These are phyloP conservation scores for Valencia hispanica DNA, from an alignment of 2,797 vertebrate species.

Conservation along the genomic window DNA sequence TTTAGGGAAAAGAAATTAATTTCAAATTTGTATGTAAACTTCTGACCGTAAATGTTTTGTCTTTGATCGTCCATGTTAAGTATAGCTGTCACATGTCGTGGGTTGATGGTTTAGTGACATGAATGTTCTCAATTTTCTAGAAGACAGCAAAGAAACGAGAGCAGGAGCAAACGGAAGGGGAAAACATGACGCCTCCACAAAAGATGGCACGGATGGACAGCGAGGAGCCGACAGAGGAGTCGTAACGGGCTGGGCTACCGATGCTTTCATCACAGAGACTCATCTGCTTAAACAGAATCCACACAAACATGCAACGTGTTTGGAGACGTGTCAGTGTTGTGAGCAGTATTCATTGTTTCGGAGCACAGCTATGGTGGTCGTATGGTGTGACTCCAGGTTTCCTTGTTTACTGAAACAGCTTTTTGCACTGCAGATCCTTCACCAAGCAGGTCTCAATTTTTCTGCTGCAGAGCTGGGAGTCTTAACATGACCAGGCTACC, in stretches of 20 bases:
- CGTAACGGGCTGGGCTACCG: conserved; percentile 64
- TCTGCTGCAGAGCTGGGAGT: conserved; percentile 11
- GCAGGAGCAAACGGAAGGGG: conserved; percentile 86
- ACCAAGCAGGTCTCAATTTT: not conserved
- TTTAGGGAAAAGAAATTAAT: not conserved
- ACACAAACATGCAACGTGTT: conserved; percentile 32
- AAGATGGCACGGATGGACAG: conserved; percentile 90
- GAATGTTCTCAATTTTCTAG: conserved; percentile 58
- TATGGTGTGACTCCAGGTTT: conserved; percentile 14
- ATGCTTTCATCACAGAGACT: conserved; percentile 41
- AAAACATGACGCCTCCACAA: conserved; percentile 85
- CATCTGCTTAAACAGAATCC: conserved; percentile 17
- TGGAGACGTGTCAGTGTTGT: conserved; percentile 36
- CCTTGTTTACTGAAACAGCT: conserved; percentile 26
- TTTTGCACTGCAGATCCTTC: not conserved
- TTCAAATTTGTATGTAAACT: not conserved
- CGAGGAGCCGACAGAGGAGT: conserved; percentile 88
- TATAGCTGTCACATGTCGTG: not conserved
- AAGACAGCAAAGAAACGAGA: conserved; percentile 91
- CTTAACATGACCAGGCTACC: conserved; percentile 47
- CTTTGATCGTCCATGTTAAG: not conserved
- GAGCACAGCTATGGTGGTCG: conserved; percentile 10
- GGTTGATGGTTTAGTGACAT: not conserved
- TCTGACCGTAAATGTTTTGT: not conserved
- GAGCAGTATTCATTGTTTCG: conserved; percentile 12